A percentile compares a stretch with the other conserved stretches of the same genome.
These are phyloP conservation scores for Hemicordylus capensis DNA, from an alignment of 2,113 vertebrate species.

Conservation along the genomic window DNA sequence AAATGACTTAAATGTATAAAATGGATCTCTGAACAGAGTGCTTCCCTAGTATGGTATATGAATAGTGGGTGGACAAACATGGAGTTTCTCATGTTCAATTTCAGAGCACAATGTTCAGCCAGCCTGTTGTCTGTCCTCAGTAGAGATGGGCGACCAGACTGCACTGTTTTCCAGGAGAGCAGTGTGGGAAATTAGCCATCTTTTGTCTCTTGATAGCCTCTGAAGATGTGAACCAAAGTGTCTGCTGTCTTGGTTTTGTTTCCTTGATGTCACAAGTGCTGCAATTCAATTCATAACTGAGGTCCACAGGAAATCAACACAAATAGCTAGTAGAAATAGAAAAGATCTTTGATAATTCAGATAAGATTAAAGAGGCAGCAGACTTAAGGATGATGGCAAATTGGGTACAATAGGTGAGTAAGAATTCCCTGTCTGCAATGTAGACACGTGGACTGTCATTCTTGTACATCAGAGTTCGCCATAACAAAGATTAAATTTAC, in stretches of 20 bases:
- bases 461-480: not conserved
- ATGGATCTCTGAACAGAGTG: conserved; percentile 58
- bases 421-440: not conserved
- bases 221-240: not conserved
- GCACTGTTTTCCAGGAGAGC: not conserved
- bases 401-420: not conserved
- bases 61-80: conserved; percentile 35
- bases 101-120: conserved; percentile 44
- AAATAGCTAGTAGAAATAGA: not conserved
- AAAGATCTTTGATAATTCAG: not conserved
- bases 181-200: not conserved
- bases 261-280: not conserved
- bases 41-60: conserved; percentile 46
- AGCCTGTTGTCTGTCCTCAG: not conserved
- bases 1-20: conserved; percentile 69
- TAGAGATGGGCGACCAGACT: conserved; percentile 2
- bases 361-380: not conserved
- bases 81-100: conserved; percentile 21
- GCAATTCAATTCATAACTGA: conserved; percentile 6
- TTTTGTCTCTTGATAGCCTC: fast-evolving
- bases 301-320: not conserved
- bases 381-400: not conserved
- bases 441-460: no score
- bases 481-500: not conserved
- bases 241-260: not conserved